These are phyloP conservation scores for Diadegma fenestrale DNA, from an alignment of 2,888 invertebrate genomes.

Conservation along the genomic window DNA sequence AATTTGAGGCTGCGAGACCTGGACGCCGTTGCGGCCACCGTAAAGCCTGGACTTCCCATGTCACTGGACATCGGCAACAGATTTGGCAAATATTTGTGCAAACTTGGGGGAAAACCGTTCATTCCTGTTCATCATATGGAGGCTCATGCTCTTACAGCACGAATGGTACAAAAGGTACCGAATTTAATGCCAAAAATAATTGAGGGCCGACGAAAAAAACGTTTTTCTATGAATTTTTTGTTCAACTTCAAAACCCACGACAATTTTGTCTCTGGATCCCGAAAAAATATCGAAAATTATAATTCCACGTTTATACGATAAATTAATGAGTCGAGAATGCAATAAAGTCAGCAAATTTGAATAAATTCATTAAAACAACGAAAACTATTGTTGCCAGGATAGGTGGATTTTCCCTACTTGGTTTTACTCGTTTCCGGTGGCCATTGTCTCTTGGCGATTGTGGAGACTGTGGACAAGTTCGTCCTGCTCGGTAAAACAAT, in stretches of 20 bases:
- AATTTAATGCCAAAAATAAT: neutral
- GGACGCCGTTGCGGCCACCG: slow-evolving; percentile 96
- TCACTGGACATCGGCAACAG: slow-evolving; percentile 93
- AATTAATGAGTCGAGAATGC: too few relatives aligned
- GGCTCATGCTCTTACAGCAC: slow-evolving; percentile 96
- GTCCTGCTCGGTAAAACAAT: slow-evolving; percentile 91
- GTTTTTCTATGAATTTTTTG: too few relatives aligned
- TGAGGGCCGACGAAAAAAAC: too few relatives aligned
- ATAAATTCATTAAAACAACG: neutral
- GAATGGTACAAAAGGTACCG: slow-evolving; percentile 89
- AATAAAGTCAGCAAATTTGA: neutral
- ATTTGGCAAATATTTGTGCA: slow-evolving; percentile 92
- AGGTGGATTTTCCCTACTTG: slow-evolving; percentile 94
- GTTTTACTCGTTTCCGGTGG: slow-evolving; percentile 97
- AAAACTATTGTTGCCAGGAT: slow-evolving; percentile 70
- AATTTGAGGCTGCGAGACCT: slow-evolving; percentile 88
- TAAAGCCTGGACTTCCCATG: slow-evolving; percentile 93
- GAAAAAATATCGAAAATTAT: too few relatives aligned
- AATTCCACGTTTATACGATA: too few relatives aligned
- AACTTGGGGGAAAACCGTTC: slow-evolving; percentile 90
- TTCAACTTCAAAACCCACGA: too few relatives aligned
- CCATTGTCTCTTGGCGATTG: slow-evolving; percentile 93
- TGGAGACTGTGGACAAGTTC: slow-evolving; percentile 91
- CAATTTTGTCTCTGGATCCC: too few relatives aligned
- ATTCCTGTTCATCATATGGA: slow-evolving; percentile 99